phyloP scores from a whole-genome alignment of 2,113 vertebrate species.

The Nematolebias whitei region DNA sequence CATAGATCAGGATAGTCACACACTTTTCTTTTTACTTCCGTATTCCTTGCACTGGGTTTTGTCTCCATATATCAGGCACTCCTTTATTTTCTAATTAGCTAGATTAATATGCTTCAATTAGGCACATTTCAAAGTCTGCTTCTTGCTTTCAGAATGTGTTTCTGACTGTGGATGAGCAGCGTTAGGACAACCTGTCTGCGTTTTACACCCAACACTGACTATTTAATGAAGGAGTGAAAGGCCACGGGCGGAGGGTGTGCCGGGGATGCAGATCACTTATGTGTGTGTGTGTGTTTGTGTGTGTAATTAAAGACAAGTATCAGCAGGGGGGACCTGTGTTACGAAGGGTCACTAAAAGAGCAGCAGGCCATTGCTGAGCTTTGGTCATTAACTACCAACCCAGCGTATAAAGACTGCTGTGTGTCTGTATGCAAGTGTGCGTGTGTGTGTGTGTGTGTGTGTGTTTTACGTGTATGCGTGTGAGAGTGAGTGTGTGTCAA shows the following conservation, averaged over 20 bases:
- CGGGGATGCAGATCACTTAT: conserved; percentile 36
- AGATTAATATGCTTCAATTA: conserved; percentile 71
- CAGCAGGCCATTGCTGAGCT: conserved; percentile 71
- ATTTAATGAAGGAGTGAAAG: conserved; percentile 76
- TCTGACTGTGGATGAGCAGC: conserved; percentile 13
- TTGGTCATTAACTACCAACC: conserved; percentile 72
- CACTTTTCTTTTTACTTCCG: conserved; percentile 34
- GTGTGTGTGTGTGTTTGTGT: conserved; percentile 36
- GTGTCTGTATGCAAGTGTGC: conserved; percentile 15
- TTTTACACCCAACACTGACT: conserved; percentile 64
- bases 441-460: conserved; percentile 34
- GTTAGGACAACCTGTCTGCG: conserved; percentile 54
- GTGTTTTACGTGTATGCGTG: conserved; percentile 10
- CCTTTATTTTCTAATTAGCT: conserved; percentile 67
- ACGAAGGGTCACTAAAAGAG: conserved; percentile 71
- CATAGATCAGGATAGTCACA: conserved; percentile 4
- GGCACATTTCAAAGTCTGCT: conserved; percentile 40
- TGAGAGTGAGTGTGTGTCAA: conserved; percentile 26
- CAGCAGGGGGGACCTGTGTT: conserved; percentile 68
- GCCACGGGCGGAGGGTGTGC: conserved; percentile 54
- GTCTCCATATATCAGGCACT: conserved; percentile 45
- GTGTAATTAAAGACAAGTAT: conserved; percentile 72
- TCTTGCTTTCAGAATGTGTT: conserved; percentile 36
- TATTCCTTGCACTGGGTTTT: conserved; percentile 33
- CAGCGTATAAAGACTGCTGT: conserved; percentile 46